Base-by-base conservation (phyloP, 2,888 invertebrate species). In the Flexamia atlantica region DNA sequence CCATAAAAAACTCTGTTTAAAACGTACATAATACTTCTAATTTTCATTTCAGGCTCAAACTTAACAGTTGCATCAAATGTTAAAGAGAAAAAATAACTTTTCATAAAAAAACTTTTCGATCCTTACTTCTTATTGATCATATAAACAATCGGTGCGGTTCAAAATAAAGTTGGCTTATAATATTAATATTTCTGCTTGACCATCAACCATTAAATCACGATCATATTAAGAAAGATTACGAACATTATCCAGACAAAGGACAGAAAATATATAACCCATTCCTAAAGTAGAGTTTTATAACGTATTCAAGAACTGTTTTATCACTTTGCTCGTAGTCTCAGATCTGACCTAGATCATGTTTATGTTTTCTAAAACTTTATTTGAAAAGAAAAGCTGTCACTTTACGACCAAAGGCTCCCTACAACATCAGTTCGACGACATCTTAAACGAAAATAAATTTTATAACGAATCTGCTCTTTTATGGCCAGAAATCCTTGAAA, bases 331-430 rank as follows among this genome's bases (percentile, higher is more conserved):
- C 30, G 20, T 14, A 28, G 14, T 64, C 20, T 28, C 28, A 64
- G 28, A 64, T 64, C 64, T 64, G 64, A 64, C 64, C 64, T 64
- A 64, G 20, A 57, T 57, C 57, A 57, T 57, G 57, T 57, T 57
- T 57, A 64, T 64, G 64, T 64, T 64, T 17, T 64, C 4, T 64
- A 9, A 28, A 64, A 30, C 10, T 64, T 64, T 64, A 64, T 64
- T 64, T 64, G 28, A n/a, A 17, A 64, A 64, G 64, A 64, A 64
- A 64, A 64, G 64, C 64, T 64, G 64, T 64, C 64, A 64, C 20
- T 64, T 64, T 64, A 64, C 30, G 64, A 30, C 20, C 20, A 20
- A 64, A 64, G 2, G 2, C 64, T 64, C 30, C 64, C 64, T 23
- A 28, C 64, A 64, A 30, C 28, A 28, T 64, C 64, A 28, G 64